Base-by-base conservation (phyloP, 2,888 invertebrate species). In the Punctoribates punctum region DNA sequence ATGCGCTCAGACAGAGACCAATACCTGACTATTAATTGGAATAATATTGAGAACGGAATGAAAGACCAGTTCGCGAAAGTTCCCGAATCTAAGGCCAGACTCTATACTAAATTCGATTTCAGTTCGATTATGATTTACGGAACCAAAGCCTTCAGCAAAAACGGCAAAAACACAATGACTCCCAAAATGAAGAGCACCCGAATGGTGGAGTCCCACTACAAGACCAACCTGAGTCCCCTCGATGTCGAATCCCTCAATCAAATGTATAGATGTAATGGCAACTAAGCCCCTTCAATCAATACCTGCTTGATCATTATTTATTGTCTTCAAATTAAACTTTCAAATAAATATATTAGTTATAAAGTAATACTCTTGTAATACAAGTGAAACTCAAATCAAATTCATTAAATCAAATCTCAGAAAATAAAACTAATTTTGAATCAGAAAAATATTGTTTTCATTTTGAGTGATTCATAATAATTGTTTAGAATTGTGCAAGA, bases 1-100 rank as follows among this genome's bases (percentile, higher is more conserved):
- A 79, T 79, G 38, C 77, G 81, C 25, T 79, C 81, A 6, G 81
- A 81, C 73, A 75, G 81, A 20, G 81, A 81, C 62, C 46, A 79
- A 6, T 80, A 78, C 62, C 76, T 81, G 0, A 29, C 23, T 20
- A 79, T 81, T 20, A 42, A 78, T 11, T 80, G 77, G 78, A 51
- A 77, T 29, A 81, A 81, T 65, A 80, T 81, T n/a, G 48, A 54
- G 29, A 60, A 42, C 0, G 65, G 42, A 20, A 75, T 70, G 70
- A 0, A 34, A 15, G 73, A 76, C n/a, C 77, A 79, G 51, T 80
- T 80, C 72, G 23, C 34, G 20, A 73, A 75, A 13, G 34, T 79
- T 60, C 73, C 77, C 15, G 62, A 73, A 13, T 25, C 62, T n/a
- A 74, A 79, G 48, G 76, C 76, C 27, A 17, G 60, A 15, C 75